phyloP scores from a whole-genome alignment of 2,113 vertebrate genomes.

The Festucalex cinctus region DNA sequence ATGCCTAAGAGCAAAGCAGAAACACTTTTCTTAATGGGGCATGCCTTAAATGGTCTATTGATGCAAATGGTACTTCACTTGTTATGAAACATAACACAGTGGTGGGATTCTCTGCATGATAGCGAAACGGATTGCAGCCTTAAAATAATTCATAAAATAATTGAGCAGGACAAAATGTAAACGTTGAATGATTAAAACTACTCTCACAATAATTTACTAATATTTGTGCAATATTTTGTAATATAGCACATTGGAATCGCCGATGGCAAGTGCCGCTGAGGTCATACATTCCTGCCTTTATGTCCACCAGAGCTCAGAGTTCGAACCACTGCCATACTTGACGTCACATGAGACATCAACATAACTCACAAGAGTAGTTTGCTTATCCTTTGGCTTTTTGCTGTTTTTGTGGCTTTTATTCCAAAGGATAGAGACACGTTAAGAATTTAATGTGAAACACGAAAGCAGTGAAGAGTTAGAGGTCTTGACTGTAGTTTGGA shows the following conservation, averaged over 20 bases:
- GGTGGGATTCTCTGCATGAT: neutral
- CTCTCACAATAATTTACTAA: neutral
- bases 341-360: neutral
- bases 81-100: slow-evolving; percentile 13
- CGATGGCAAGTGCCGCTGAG: neutral
- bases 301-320: neutral
- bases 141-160: neutral
- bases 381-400: neutral
- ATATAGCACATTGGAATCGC: neutral
- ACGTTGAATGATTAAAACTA: neutral
- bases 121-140: neutral
- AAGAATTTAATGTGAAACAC: neutral
- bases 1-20: slow-evolving; percentile 10
- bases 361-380: neutral
- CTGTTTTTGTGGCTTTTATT: neutral
- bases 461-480: too few relatives aligned
- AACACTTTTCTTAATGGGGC: slow-evolving; percentile 41
- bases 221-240: neutral
- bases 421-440: neutral
- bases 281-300: neutral
- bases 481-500: neutral
- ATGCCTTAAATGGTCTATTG: slow-evolving; percentile 34
- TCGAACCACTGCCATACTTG: neutral
- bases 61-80: slow-evolving; percentile 14
- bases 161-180: neutral